These are phyloP conservation scores for Clupea harengus DNA, from an alignment of 2,113 vertebrate genomes.

Conservation along the genomic window DNA sequence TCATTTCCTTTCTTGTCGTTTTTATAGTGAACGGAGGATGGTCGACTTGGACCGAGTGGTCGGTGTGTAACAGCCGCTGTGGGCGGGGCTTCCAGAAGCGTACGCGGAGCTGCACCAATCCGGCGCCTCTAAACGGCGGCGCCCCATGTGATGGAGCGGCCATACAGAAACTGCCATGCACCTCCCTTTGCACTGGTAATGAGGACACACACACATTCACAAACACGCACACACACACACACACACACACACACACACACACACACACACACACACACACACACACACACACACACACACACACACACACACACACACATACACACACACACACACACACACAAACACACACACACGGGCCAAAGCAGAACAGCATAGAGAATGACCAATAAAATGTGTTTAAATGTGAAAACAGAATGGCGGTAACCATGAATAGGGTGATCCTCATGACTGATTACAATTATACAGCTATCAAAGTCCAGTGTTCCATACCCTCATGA, in stretches of 20 bases:
- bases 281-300: no score
- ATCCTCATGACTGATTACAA: not conserved
- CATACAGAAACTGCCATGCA: constrained; percentile 89
- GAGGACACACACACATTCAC: not conserved
- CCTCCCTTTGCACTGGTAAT: constrained; percentile 88
- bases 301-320: not conserved
- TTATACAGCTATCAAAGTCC: not conserved
- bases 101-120: constrained; percentile 92
- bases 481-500: not conserved
- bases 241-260: not conserved
- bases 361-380: not conserved
- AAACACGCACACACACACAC: not conserved
- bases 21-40: constrained; percentile 88
- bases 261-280: not conserved
- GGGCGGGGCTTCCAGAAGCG: constrained; percentile 91
- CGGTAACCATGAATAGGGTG: not conserved
- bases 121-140: constrained; percentile 89
- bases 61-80: constrained; percentile 87
- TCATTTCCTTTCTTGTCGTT: constrained; percentile 23
- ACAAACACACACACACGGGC: not conserved
- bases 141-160: constrained; percentile 89
- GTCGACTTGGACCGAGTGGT: constrained; percentile 98
- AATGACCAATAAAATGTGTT: not conserved
- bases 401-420: not conserved
- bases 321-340: not conserved